Conservation (phyloP, 2,113 vertebrate genomes). For the Cariama cristata region DNA sequence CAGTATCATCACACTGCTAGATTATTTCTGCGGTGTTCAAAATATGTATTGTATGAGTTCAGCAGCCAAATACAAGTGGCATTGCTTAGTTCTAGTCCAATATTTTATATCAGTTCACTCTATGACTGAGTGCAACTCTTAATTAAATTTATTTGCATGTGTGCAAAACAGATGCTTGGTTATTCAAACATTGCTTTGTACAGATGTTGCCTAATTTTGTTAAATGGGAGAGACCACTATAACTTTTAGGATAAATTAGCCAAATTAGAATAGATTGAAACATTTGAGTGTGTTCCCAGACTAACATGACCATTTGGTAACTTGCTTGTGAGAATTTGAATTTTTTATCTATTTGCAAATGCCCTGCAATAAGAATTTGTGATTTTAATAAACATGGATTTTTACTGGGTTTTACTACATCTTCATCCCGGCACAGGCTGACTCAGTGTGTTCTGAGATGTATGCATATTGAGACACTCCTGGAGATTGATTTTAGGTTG, state of each 20-base stretch:
- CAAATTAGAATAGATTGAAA: constrained; percentile 21
- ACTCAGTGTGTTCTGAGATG: neutral
- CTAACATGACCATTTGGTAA: neutral
- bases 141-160: constrained; percentile 40
- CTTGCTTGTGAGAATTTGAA: neutral
- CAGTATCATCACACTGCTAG: neutral
- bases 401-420: neutral
- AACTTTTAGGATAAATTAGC: constrained; percentile 19
- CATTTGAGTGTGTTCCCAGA: constrained; percentile 13
- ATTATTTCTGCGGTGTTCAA: neutral
- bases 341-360: neutral
- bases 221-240: neutral
- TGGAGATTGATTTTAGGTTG: neutral
- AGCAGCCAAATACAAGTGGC: neutral
- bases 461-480: neutral
- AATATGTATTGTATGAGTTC: neutral
- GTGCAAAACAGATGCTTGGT: constrained; percentile 36
- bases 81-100: neutral
- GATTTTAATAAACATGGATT: neutral
- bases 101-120: neutral
- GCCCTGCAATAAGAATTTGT: neutral
- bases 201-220: constrained; percentile 43
- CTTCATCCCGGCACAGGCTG: neutral
- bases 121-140: neutral
- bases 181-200: constrained; percentile 6